These are phyloP conservation scores for Fratercula arctica DNA, from an alignment of 2,797 vertebrate genomes.

Conservation along the genomic window DNA sequence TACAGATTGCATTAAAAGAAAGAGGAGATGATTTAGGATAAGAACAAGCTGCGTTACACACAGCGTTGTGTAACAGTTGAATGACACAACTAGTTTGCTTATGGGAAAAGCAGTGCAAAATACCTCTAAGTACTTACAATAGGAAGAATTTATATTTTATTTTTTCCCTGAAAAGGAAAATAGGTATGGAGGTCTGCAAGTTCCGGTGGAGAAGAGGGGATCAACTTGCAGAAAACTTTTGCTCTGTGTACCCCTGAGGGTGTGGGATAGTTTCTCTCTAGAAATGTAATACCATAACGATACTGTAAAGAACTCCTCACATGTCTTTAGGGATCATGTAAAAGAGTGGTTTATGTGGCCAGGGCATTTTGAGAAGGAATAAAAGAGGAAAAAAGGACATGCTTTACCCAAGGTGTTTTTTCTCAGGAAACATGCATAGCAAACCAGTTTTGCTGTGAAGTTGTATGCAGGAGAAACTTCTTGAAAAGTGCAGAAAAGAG, in stretches of 20 bases:
- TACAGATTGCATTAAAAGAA: not conserved
- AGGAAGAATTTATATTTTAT: not conserved
- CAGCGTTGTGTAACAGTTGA: not conserved
- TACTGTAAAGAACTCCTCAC: not conserved
- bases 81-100: not conserved
- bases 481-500: not conserved
- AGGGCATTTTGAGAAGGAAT: not conserved
- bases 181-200: not conserved
- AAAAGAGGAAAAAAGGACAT: not conserved
- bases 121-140: not conserved
- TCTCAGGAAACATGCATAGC: not conserved
- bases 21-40: not conserved
- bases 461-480: not conserved
- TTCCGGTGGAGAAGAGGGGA: not conserved
- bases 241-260: not conserved
- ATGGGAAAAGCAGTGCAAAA: not conserved
- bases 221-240: not conserved
- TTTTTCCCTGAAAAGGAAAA: not conserved
- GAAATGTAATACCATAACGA: not conserved
- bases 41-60: accelerated
- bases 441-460: not conserved
- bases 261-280: not conserved
- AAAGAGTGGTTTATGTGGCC: not conserved
- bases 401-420: not conserved
- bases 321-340: not conserved